phyloP scores from a whole-genome alignment of 2,113 vertebrate genomes.

The Paramormyrops kingsleyae region DNA sequence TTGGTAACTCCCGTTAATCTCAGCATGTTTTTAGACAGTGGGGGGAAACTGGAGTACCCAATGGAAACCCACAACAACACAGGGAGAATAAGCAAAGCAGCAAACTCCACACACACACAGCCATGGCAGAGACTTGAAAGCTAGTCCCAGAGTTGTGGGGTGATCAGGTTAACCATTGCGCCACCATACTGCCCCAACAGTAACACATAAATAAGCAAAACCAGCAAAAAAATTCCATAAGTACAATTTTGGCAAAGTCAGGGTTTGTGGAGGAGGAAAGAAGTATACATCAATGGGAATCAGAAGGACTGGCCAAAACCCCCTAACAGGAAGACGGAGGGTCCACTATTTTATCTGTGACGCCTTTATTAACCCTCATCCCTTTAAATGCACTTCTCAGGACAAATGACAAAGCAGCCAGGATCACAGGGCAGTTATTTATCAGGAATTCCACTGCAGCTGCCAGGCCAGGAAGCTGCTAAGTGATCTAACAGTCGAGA shows the following conservation, averaged over 20 bases:
- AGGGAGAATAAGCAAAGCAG: too few relatives aligned
- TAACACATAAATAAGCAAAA: not conserved
- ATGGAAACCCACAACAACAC: too few relatives aligned
- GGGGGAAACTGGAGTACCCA: too few relatives aligned
- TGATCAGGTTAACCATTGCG: not conserved
- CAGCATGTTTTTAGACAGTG: too few relatives aligned
- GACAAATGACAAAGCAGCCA: conserved; percentile 28
- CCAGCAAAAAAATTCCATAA: not conserved
- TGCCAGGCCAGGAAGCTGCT: not conserved
- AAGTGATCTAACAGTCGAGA: not conserved
- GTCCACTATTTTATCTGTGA: conserved; percentile 25
- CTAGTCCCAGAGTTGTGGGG: too few relatives aligned
- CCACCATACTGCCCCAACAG: not conserved
- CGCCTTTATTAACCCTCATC: conserved; percentile 7
- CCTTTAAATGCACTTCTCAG: conserved; percentile 20
- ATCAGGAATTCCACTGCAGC: conserved; percentile 14
- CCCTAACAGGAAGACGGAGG: conserved; percentile 26
- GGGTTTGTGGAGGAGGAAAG: not conserved
- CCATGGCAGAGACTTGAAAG: too few relatives aligned
- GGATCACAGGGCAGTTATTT: conserved; percentile 22
- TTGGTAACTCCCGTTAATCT: too few relatives aligned
- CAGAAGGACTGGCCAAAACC: not conserved
- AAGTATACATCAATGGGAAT: not conserved
- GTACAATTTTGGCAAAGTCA: not conserved
- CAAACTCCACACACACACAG: too few relatives aligned